Evolutionary conservation across 1,140 invertebrate genomes (phyloP), one percentile per base, ranked within the genome.

Genomic region (Macrobrachium nipponense): DNA sequence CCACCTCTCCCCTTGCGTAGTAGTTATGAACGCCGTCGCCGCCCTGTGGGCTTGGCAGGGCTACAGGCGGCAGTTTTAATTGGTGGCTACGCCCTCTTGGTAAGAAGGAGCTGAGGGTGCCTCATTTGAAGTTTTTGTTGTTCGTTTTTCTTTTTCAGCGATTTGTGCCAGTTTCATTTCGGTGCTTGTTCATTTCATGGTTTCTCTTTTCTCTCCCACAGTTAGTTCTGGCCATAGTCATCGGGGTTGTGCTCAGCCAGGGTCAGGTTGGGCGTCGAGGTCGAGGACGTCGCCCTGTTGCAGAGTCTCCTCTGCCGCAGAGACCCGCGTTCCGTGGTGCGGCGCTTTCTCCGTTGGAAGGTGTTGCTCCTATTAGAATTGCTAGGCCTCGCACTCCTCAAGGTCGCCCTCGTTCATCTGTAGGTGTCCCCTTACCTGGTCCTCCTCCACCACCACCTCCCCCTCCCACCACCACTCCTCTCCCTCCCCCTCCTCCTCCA

Each of bases 231-330:
- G 85, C 79, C 72, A 73, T 87, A n/a, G 85, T 87, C 70, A 75
- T 87, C 61, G 85, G 85, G 61, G 85, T 87, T n/a, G 85, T 87
- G 14, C 61, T 87, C 70, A 77, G 36, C 23, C 85, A 87, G 79
- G 20, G 36, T 44, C 85, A 87, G 72, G 43, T 60, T 0, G 10
- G 11, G 10, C 79, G 36, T 10, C 79, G 36, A 14, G 8, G 12
- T 36, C 18, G 18, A n/a, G 58, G 64, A 8, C 43, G 0, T 36
- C 72, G 15, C 58, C 51, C 51, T 20, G 2, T 27, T 12, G 5
- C 60, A 27, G 7, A 27, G 36, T 5, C 20, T 11, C 72, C 58
- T 15, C 10, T 20, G 36, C 60, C 79, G 12, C 70, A 27, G 5
- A 78, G 70, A 20, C 70, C 85, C 23, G 66, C 70, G 20, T 60